Base-by-base conservation (phyloP, 2,113 vertebrate genomes). In the Nansenia antarctica region DNA sequence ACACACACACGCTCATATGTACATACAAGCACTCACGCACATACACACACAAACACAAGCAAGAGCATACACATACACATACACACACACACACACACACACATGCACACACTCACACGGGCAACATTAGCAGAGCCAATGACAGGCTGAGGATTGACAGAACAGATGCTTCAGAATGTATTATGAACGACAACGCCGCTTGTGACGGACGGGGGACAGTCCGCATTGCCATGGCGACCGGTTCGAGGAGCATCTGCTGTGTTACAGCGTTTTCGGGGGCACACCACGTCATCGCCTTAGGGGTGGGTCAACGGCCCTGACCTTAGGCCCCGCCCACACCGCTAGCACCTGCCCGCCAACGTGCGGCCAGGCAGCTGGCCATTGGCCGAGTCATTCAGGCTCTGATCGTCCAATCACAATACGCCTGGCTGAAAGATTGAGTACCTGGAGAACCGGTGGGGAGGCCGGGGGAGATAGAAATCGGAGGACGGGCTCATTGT, bases 171-270 rank as follows among this genome's bases (percentile, higher is more conserved):
- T 53, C 35, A 62, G 62, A 64, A 63, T 53, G 22, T 53, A 58
- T 4, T 12, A 37, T 59, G 47, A 63, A 70, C 26, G 67, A 65
- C 55, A 37, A 2, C 52, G 7, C 2, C 12, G 73, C 62, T 26
- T 20, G 1, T 14, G 15, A 12, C 34, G 27, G 11, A 29, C 6
- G 26, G 55, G 68, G 62, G 32, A n/a, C n/a, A 24, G 3, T 52
- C 27, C 31, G 29, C 0, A 76, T 84, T 76, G 62, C 80, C 67
- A 42, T 61, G 62, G 76, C 22, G 26, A 79, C 65, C 39, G 0
- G 31, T 22, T 18, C 24, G 69, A 54, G 34, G 32, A 47, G 55
- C 2, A 49, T 55, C 52, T 58, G 39, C 47, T 42, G 64, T 8
- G 24, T 62, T 45, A 29, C 67, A 20, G 54, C 29, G 27, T 60